Conservation (phyloP, 2,113 vertebrate genomes). For the Monarcha castaneiventris region DNA sequence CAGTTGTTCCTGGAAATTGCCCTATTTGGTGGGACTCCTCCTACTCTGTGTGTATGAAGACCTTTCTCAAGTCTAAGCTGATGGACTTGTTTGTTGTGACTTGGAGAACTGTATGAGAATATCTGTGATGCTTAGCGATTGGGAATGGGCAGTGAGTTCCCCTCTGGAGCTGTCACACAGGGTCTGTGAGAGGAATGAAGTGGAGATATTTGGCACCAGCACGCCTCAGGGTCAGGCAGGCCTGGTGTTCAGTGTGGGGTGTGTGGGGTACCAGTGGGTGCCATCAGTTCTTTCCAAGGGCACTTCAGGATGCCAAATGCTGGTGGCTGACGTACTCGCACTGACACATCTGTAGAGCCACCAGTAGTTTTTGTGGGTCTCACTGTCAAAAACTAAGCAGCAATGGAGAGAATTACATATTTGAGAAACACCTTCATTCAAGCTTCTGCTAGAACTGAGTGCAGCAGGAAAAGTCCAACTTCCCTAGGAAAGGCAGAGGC, state of each 20-base stretch:
- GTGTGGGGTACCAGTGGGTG: fast-evolving
- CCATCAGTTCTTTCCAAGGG: neutral
- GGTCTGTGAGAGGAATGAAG: neutral
- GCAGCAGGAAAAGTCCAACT: neutral
- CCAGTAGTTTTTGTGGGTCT: neutral
- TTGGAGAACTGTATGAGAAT: neutral
- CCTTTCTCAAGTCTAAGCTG: neutral
- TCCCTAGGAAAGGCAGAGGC: neutral
- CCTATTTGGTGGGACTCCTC: neutral
- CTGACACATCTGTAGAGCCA: neutral
- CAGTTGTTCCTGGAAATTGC: neutral
- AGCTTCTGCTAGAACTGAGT: neutral
- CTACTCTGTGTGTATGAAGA: neutral
- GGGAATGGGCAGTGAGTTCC: neutral
- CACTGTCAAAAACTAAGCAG: neutral
- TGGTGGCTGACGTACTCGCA: neutral
- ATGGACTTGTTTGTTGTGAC: neutral
- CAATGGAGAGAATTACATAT: neutral
- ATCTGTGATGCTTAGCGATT: fast-evolving
- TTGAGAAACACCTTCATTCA: neutral
- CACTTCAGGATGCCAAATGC: neutral
- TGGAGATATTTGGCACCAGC: neutral
- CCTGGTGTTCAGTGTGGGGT: fast-evolving
- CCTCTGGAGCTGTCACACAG: neutral
- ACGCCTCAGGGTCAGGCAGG: fast-evolving